These are phyloP conservation scores for Otus sunia DNA, from an alignment of 2,113 vertebrate species.

Conservation along the genomic window DNA sequence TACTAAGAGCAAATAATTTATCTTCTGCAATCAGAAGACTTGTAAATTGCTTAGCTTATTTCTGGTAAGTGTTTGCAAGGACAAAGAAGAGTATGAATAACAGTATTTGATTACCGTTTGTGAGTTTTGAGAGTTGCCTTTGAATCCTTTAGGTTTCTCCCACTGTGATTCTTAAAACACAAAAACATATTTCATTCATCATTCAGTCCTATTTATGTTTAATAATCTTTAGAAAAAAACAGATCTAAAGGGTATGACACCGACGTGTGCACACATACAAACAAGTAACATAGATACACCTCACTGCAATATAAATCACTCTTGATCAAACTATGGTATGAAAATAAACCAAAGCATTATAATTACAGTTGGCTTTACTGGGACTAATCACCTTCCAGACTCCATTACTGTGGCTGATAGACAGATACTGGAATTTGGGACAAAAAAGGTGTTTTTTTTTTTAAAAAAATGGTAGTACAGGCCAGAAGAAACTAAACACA, in stretches of 20 bases:
- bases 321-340: not conserved
- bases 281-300: not conserved
- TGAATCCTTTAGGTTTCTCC: constrained; percentile 83
- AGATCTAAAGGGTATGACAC: not conserved
- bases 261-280: not conserved
- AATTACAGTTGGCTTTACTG: not conserved
- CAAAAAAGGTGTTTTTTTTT: not conserved
- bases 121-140: constrained; percentile 66
- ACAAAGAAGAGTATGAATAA: not conserved
- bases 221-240: not conserved
- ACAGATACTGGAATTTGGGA: not conserved
- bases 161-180: constrained; percentile 79
- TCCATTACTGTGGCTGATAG: not conserved
- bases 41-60: not conserved
- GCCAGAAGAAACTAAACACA: not conserved
- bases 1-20: not conserved
- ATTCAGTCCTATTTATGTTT: not conserved
- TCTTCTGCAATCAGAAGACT: not conserved
- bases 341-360: not conserved
- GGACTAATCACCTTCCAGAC: not conserved
- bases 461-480: not conserved
- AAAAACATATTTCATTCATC: constrained; percentile 11
- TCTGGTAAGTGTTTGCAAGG: not conserved
- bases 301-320: not conserved
- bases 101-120: constrained; percentile 68